Conservation (phyloP, 2,113 vertebrate genomes). For the Prietella phreatophila region DNA sequence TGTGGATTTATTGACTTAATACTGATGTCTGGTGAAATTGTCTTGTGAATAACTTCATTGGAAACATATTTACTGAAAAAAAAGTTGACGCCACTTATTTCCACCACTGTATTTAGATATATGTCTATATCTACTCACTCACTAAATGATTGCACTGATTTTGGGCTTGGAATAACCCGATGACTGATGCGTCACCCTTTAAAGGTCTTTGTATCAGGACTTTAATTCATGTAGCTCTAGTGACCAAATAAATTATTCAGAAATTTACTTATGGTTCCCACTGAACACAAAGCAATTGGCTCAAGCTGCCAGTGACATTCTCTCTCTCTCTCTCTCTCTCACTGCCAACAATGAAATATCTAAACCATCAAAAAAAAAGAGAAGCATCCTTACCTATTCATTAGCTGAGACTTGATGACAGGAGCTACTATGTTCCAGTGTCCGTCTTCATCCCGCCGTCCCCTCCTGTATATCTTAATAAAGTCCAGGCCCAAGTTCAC, state of each 20-base stretch:
- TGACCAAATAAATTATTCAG: constrained; percentile 68
- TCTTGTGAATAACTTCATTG: no score
- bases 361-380: constrained; percentile 34
- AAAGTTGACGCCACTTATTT: no score
- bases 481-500: constrained; percentile 93
- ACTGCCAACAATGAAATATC: constrained; percentile 52
- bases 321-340: constrained; percentile 31
- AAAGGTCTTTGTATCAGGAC: constrained; percentile 57
- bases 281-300: constrained; percentile 62
- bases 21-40: no score
- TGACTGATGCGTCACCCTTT: constrained; percentile 64
- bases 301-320: constrained; percentile 62
- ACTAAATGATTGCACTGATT: background rate
- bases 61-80: no score
- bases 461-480: constrained; percentile 92
- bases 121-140: background rate
- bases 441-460: constrained; percentile 85
- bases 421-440: constrained; percentile 78
- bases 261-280: constrained; percentile 69
- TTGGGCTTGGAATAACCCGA: constrained; percentile 53
- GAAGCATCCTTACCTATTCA: constrained; percentile 67
- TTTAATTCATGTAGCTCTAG: constrained; percentile 65
- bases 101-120: background rate
- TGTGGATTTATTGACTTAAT: no score
- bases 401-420: constrained; percentile 69